Evolutionary conservation across 2,113 vertebrate genomes (phyloP).

Genomic region (Odontophorus gujanensis): DNA sequence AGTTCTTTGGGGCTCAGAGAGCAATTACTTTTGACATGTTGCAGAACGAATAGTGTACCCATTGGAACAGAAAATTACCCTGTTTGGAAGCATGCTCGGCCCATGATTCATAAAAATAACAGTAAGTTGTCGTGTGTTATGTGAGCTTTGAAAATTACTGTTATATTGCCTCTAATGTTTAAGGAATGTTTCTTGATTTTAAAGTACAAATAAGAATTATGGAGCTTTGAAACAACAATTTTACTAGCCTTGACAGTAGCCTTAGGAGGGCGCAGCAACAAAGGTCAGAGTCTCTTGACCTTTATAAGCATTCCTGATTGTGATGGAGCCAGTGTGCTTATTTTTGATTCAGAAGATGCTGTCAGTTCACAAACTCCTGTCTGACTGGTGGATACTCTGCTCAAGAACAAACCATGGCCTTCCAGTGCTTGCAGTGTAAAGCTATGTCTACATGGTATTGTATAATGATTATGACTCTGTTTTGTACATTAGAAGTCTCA

Average conservation of each 20-base stretch:
- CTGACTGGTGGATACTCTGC: neutral
- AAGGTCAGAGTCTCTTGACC: constrained; percentile 10
- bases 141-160: neutral
- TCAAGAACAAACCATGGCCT: neutral
- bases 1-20: constrained; percentile 70
- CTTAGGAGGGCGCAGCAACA: neutral
- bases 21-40: constrained; percentile 67
- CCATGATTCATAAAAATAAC: constrained; percentile 29
- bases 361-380: neutral
- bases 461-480: neutral
- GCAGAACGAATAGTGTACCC: constrained; percentile 54
- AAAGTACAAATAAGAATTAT: neutral
- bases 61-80: constrained; percentile 65
- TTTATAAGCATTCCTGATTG: constrained; percentile 23
- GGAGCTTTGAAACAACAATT: neutral
- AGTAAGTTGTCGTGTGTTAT: neutral
- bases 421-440: neutral
- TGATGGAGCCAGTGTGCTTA: neutral
- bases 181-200: constrained; percentile 10
- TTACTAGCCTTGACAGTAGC: neutral
- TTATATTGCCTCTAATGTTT: neutral
- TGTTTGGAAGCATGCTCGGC: constrained; percentile 34
- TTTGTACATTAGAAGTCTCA: neutral
- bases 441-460: neutral
- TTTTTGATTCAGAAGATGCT: neutral